Percentiles rank a stretch among this genome's conserved stretches.
These are phyloP conservation scores for Pseudomyrmex gracilis DNA, from an alignment of 1,140 invertebrate species.

Conservation along the genomic window DNA sequence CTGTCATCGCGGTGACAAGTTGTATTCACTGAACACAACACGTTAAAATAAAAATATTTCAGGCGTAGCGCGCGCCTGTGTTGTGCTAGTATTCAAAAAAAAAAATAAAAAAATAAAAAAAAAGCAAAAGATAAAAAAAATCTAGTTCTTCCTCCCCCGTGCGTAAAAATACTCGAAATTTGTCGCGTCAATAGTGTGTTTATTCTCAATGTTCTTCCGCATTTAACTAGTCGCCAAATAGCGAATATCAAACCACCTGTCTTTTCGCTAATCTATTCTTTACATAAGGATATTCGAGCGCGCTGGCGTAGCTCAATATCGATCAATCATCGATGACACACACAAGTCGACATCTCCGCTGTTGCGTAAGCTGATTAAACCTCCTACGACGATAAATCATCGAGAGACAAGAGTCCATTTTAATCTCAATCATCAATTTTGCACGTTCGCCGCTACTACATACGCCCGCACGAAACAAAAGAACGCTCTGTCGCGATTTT, in stretches of 20 bases:
- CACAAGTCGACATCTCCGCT: conserved; percentile 5
- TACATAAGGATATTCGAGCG: not conserved
- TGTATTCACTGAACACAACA: no score
- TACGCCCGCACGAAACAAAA: no score
- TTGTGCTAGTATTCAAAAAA: not conserved
- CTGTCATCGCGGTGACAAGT: no score
- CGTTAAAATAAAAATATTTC: no score
- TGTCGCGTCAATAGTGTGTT: not conserved
- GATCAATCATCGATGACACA: conserved; percentile 26
- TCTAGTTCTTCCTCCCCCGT: not conserved
- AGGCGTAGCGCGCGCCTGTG: no score
- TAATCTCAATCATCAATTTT: not conserved
- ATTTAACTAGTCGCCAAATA: not conserved
- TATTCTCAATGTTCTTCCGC: not conserved
- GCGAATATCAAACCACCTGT: not conserved
- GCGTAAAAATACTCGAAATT: not conserved
- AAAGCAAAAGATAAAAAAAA: not conserved
- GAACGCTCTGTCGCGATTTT: no score
- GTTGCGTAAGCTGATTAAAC: conserved; percentile 36
- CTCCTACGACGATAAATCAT: not conserved
- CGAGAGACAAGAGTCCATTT: not conserved
- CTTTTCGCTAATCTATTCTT: not conserved
- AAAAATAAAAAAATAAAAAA: conserved; percentile 4
- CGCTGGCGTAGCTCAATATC: no score
- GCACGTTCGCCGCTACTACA: no score